A percentile compares a stretch with the other conserved stretches of the same genome.
Conservation (phyloP, 1,140 invertebrate species). For the Camponotus floridanus region DNA sequence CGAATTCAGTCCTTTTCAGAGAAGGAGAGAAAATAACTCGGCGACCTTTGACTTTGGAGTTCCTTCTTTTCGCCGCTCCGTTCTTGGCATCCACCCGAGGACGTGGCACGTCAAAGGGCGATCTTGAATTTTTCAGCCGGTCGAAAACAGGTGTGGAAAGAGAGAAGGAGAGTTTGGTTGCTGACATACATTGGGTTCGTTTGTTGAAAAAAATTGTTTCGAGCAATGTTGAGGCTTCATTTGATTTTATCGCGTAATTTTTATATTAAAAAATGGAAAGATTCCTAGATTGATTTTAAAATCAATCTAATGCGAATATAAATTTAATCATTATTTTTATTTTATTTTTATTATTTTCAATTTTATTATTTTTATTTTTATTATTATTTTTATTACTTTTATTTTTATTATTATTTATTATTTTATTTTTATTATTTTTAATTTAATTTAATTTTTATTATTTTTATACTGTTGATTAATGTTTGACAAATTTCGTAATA, state of each 20-base stretch:
- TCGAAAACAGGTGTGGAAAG: slow-evolving; percentile 11
- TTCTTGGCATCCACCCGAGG: slow-evolving; percentile 58
- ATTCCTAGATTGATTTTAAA: not conserved
- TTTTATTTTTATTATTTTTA: too few relatives aligned
- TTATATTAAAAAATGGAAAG: not conserved
- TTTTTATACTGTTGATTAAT: not conserved
- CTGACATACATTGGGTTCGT: slow-evolving; percentile 58
- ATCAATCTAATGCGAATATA: not conserved
- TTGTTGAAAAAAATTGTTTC: slow-evolving; percentile 49
- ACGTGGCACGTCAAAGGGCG: slow-evolving; percentile 66
- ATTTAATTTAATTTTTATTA: too few relatives aligned
- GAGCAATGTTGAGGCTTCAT: slow-evolving; percentile 45
- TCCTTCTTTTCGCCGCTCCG: slow-evolving; percentile 32
- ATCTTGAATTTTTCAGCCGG: slow-evolving; percentile 63
- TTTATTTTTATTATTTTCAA: too few relatives aligned
- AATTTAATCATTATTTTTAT: not conserved
- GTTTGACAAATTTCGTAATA: not conserved
- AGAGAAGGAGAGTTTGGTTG: too few relatives aligned
- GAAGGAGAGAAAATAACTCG: slow-evolving; percentile 17
- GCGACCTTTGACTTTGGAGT: slow-evolving; percentile 60
- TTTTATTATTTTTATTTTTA: too few relatives aligned
- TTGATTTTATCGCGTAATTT: not conserved
- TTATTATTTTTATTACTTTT: too few relatives aligned
- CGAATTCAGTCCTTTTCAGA: slow-evolving; percentile 61
- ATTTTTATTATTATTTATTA: too few relatives aligned